Evolutionary conservation across 1,140 invertebrate species (phyloP).

Genomic region (Lepeophtheirus salmonis): DNA sequence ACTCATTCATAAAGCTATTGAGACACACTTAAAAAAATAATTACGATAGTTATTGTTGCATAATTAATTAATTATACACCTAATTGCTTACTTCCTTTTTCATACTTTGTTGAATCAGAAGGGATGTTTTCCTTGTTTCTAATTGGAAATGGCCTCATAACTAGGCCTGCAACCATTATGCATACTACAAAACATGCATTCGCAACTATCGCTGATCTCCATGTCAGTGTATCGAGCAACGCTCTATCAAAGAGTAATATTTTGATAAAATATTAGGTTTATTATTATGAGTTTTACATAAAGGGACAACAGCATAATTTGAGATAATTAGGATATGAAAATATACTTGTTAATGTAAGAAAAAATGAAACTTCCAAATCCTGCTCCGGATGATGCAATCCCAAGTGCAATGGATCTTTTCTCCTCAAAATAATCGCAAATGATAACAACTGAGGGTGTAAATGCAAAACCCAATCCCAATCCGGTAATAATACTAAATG

Average conservation of each 20-base stretch:
- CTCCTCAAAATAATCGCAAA: constrained; percentile 25
- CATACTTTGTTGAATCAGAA: too few species aligned
- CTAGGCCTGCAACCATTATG: background rate
- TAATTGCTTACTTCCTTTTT: too few species aligned
- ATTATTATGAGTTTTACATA: background rate
- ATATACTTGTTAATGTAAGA: constrained; percentile 25
- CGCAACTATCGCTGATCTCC: background rate
- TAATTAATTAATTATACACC: too few species aligned
- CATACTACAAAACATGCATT: background rate
- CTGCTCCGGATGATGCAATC: constrained; percentile 27
- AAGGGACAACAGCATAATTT: background rate
- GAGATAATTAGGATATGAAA: constrained; percentile 17
- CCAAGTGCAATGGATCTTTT: constrained; percentile 25
- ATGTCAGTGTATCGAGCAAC: background rate
- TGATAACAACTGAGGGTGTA: constrained; percentile 24
- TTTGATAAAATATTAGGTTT: background rate
- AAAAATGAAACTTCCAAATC: constrained; percentile 27
- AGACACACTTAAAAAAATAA: background rate
- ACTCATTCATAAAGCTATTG: background rate
- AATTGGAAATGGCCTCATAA: background rate
- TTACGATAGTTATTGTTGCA: too few species aligned
- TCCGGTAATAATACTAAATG: constrained; percentile 21
- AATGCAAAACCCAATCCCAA: constrained; percentile 25
- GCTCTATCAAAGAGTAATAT: background rate
- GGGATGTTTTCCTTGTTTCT: too few species aligned